These are phyloP conservation scores for Tricholauxania praeusta DNA, from an alignment of 2,888 invertebrate species.

Conservation along the genomic window DNA sequence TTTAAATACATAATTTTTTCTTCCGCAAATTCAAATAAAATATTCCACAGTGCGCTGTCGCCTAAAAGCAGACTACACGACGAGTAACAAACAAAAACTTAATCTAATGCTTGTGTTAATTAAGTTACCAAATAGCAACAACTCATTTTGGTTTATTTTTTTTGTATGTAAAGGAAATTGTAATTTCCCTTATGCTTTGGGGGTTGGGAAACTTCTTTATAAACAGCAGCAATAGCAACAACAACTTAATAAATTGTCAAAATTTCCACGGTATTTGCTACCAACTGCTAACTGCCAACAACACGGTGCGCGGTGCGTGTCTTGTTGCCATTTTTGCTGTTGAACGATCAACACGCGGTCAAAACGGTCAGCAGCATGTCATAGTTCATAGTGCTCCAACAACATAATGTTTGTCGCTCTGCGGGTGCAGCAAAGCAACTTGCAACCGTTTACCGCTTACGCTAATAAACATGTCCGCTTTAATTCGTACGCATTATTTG, in stretches of 20 bases:
- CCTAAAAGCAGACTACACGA: no score
- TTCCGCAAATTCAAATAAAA: no score
- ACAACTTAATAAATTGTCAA: not conserved
- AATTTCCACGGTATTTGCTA: not conserved
- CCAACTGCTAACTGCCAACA: not conserved
- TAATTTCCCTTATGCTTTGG: slow-evolving; percentile 4
- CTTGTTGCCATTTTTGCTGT: not conserved
- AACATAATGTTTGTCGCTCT: slow-evolving; percentile 6
- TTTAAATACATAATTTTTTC: no score
- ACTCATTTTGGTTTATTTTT: not conserved
- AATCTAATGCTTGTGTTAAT: slow-evolving; percentile 6
- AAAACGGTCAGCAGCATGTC: no score
- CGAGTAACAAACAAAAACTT: no score
- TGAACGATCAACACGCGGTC: no score
- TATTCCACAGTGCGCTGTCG: no score
- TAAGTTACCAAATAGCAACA: slow-evolving; percentile 1
- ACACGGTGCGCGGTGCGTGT: not conserved
- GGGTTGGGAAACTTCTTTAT: not conserved
- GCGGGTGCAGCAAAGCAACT: slow-evolving; percentile 30
- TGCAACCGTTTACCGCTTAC: not conserved
- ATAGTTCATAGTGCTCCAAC: no score
- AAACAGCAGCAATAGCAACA: not conserved
- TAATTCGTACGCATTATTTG: slow-evolving; percentile 46
- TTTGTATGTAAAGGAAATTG: not conserved
- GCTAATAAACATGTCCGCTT: slow-evolving; percentile 48